Evolutionary conservation across 2,113 vertebrate genomes (phyloP).

Genomic region (Falcunculus frontatus): DNA sequence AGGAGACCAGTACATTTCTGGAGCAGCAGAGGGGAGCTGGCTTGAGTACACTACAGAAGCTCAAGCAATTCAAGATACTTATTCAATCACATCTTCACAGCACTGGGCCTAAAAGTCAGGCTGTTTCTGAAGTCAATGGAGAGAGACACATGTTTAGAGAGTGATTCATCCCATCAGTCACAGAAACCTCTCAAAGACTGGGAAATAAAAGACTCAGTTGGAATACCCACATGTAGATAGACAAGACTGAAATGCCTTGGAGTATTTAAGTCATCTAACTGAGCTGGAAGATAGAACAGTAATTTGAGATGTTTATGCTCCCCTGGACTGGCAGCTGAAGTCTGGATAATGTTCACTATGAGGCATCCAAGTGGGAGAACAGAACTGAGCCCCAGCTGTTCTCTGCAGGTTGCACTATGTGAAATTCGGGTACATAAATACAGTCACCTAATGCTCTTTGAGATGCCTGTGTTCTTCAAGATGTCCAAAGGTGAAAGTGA

Average conservation of each 20-base stretch:
- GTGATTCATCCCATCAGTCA: background rate
- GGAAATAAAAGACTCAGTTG: background rate
- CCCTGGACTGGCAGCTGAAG: background rate
- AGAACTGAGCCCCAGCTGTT: background rate
- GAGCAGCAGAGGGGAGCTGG: background rate
- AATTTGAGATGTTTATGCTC: background rate
- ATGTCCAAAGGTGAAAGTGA: background rate
- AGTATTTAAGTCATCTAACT: background rate
- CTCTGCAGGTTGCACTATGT: background rate
- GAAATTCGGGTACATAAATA: background rate
- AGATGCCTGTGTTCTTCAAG: background rate
- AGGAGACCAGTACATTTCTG: background rate
- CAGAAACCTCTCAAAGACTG: background rate
- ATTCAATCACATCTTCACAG: background rate
- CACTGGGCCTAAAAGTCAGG: background rate
- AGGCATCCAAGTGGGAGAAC: background rate
- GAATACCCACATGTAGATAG: background rate
- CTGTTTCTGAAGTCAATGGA: constrained; percentile 3
- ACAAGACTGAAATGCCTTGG: background rate
- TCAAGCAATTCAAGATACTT: background rate
- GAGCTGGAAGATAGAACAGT: background rate
- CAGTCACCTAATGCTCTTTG: background rate
- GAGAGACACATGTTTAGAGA: background rate
- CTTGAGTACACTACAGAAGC: background rate
- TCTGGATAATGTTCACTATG: background rate